A percentile compares a stretch with the other conserved stretches of the same genome.
Conservation (phyloP, 2,888 invertebrate genomes). For the Latrodectus elegans region DNA sequence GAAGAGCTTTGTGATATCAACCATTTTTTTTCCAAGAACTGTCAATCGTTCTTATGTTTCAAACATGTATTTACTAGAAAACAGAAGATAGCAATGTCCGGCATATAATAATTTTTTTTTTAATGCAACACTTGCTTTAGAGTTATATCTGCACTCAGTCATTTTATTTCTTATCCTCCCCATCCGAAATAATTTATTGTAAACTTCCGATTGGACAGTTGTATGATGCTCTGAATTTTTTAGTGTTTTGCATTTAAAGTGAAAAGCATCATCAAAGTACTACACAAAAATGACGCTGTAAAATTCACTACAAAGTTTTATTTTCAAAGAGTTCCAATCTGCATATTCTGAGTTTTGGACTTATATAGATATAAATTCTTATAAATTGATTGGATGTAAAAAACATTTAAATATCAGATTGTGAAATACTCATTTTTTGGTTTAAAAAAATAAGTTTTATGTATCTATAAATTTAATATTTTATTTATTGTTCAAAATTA, state of each 20-base stretch:
- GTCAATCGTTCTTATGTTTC: conserved; percentile 52
- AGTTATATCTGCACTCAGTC: conserved; percentile 40
- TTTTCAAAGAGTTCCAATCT: too few relatives aligned
- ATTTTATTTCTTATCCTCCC: conserved; percentile 17
- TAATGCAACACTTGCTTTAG: conserved; percentile 50
- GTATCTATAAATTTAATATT: too few relatives aligned
- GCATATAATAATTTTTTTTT: conserved; percentile 38
- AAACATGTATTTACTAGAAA: conserved; percentile 55
- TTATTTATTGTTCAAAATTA: too few relatives aligned
- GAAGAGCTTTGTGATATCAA: conserved; percentile 63
- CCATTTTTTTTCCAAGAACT: conserved; percentile 32
- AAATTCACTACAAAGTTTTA: too few relatives aligned
- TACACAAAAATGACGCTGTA: not conserved
- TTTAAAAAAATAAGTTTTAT: too few relatives aligned
- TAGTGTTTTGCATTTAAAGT: too few relatives aligned
- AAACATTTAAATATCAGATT: too few relatives aligned
- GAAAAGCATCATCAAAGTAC: not conserved
- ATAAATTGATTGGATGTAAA: too few relatives aligned
- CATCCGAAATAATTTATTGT: not conserved
- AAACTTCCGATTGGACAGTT: not conserved
- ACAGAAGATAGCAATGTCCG: conserved; percentile 38
- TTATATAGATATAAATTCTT: too few relatives aligned
- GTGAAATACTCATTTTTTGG: too few relatives aligned
- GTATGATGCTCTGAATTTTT: too few relatives aligned
- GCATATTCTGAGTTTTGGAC: too few relatives aligned